Conservation (phyloP, 2,888 invertebrate species). For the Rapana venosa region DNA sequence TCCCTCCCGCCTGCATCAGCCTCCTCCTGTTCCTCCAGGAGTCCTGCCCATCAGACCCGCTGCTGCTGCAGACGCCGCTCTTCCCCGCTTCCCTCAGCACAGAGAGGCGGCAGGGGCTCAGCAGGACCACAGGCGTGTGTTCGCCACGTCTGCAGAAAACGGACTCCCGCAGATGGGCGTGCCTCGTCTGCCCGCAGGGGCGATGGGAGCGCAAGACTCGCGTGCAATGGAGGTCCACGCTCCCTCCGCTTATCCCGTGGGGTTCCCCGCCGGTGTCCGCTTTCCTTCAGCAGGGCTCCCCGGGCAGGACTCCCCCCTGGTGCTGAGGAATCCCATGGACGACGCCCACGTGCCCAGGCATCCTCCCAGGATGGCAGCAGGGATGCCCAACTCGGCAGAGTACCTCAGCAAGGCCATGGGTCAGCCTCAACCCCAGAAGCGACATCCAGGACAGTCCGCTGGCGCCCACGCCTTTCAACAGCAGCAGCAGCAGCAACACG, state of each 20-base stretch:
- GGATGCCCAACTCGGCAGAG: background rate
- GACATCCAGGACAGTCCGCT: background rate
- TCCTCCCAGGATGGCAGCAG: conserved; percentile 17
- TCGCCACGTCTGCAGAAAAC: background rate
- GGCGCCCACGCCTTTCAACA: background rate
- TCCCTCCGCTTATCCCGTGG: background rate
- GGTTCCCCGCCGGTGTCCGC: background rate
- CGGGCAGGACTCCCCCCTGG: background rate
- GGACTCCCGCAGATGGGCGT: background rate
- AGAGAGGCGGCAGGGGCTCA: background rate
- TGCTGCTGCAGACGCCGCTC: background rate
- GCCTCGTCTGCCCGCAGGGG: background rate
- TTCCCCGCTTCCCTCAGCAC: background rate
- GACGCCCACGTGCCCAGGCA: background rate
- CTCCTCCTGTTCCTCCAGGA: background rate
- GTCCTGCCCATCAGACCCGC: background rate
- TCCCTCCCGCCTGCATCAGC: background rate
- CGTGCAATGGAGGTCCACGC: background rate
- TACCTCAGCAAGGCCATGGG: background rate
- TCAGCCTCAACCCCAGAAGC: background rate
- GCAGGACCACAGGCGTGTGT: background rate
- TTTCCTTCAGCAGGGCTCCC: background rate
- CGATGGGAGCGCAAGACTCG: background rate
- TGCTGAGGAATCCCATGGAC: conserved; percentile 42
- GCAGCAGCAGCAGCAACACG: conserved; percentile 8